These are phyloP conservation scores for Synanthedon vespiformis DNA, from an alignment of 2,888 invertebrate genomes.

Conservation along the genomic window DNA sequence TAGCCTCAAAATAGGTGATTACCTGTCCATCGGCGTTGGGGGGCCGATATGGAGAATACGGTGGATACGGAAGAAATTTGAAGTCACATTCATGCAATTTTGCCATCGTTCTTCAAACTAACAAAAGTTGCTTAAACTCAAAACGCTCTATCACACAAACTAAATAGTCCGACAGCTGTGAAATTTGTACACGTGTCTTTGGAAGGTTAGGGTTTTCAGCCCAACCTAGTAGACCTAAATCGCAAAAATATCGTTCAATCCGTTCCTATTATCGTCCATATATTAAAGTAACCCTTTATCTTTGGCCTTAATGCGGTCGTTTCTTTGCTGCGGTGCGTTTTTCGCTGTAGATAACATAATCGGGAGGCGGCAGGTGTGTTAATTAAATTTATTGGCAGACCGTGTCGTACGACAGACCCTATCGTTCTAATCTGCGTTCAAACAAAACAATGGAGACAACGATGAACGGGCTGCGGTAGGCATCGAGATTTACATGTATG, in stretches of 20 bases:
- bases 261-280: neutral
- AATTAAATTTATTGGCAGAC: conserved; percentile 47
- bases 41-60: no score
- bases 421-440: conserved; percentile 10
- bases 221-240: no score
- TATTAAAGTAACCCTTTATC: neutral
- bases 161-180: no score
- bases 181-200: no score
- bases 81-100: no score
- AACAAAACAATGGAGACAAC: conserved; percentile 10
- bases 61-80: no score
- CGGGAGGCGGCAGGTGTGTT: conserved; percentile 36
- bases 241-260: neutral
- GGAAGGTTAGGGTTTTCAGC: no score
- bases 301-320: conserved; percentile 10
- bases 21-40: no score
- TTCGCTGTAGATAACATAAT: conserved; percentile 40
- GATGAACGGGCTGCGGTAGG: conserved; percentile 10
- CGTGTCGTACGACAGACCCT: conserved; percentile 20
- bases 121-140: no score
- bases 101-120: no score
- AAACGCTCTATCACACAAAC: no score
- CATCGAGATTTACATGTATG: neutral
- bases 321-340: conserved; percentile 20
- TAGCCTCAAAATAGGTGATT: no score